A percentile compares a stretch with the other conserved stretches of the same genome.
Evolutionary conservation across 2,888 invertebrate genomes (phyloP).

Genomic region (Lasius fuliginosus): DNA sequence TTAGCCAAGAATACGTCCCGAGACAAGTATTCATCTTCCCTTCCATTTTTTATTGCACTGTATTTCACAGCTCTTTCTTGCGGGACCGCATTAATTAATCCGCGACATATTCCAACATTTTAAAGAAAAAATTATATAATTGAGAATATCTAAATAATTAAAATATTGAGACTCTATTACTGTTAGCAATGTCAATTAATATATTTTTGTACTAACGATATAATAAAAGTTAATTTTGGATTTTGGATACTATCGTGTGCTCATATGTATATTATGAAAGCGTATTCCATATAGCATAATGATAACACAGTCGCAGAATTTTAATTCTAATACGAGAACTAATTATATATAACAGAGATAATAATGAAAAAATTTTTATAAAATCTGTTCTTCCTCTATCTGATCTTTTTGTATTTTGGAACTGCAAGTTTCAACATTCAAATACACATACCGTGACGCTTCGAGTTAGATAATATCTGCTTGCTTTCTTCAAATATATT

Average conservation of each 20-base stretch:
- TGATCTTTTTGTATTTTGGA: too few species aligned
- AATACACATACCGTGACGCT: not conserved
- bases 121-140: not conserved
- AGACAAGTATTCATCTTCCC: not conserved
- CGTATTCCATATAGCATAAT: not conserved
- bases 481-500: too few species aligned
- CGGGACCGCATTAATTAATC: not conserved
- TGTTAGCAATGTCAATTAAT: not conserved
- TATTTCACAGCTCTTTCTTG: not conserved
- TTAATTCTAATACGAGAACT: slow-evolving; percentile 14
- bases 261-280: not conserved
- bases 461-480: slow-evolving; percentile 5
- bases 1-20: not conserved
- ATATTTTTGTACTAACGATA: not conserved
- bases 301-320: slow-evolving; percentile 47
- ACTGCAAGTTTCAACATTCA: too few species aligned
- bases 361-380: too few species aligned
- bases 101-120: not conserved
- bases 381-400: too few species aligned
- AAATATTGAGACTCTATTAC: not conserved
- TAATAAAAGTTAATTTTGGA: not conserved
- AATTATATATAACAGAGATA: too few species aligned
- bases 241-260: not conserved
- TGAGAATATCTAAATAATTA: not conserved
- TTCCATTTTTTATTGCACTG: not conserved